phyloP scores from a whole-genome alignment of 2,113 vertebrate genomes.

The Pelecanus crispus region DNA sequence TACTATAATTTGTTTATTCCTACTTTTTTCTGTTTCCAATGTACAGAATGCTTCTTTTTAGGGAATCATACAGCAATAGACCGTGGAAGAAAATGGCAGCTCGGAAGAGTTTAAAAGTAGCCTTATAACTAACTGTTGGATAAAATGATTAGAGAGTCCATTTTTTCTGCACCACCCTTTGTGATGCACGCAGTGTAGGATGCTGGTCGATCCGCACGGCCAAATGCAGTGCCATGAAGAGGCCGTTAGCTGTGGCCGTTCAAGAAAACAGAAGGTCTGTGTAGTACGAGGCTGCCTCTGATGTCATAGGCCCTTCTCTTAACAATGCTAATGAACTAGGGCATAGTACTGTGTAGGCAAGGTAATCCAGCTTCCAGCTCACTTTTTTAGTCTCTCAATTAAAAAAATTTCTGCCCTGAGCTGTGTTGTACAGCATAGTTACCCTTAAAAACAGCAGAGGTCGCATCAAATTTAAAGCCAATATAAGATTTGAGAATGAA shows the following conservation, averaged over 20 bases:
- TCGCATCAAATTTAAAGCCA: neutral
- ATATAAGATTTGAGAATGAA: neutral
- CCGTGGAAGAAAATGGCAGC: neutral
- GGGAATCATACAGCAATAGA: neutral
- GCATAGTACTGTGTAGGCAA: neutral
- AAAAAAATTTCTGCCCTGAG: neutral
- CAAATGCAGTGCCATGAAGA: accelerated
- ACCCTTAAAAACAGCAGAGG: neutral
- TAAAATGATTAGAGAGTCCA: neutral
- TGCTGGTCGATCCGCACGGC: accelerated
- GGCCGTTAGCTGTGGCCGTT: neutral
- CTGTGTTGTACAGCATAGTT: neutral
- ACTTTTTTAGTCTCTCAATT: neutral
- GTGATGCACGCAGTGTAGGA: neutral
- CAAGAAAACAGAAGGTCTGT: neutral
- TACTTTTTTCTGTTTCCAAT: accelerated
- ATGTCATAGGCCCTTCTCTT: neutral
- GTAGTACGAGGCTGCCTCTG: neutral
- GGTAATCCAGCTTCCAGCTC: neutral
- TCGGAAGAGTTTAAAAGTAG: neutral
- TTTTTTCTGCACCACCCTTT: neutral
- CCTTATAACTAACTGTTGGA: neutral
- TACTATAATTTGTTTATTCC: neutral
- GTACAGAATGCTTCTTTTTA: neutral
- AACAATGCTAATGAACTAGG: accelerated